Evolutionary conservation across 2,888 invertebrate genomes (phyloP).

Genomic region (Melanotus villosus): DNA sequence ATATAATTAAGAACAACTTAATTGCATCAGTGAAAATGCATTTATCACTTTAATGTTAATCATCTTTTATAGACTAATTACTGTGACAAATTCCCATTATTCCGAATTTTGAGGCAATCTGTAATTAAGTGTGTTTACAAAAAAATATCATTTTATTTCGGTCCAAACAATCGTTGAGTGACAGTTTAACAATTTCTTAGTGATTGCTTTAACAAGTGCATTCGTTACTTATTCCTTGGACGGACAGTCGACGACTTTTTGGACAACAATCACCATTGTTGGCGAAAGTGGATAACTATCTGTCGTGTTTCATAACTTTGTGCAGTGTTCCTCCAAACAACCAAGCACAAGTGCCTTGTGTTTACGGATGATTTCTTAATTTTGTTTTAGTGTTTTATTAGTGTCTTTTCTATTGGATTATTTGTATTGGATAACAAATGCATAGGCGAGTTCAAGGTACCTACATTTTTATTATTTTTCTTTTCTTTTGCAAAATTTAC

Average conservation of each 20-base stretch:
- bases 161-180: conserved; percentile 3
- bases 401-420: conserved; percentile 25
- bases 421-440: conserved; percentile 28
- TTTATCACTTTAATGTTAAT: conserved; percentile 23
- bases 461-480: not conserved
- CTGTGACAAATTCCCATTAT: conserved; percentile 16
- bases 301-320: not conserved
- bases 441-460: conserved; percentile 16
- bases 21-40: conserved; percentile 41
- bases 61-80: conserved; percentile 11
- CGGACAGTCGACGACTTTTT: not conserved
- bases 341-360: not conserved
- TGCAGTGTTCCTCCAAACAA: not conserved
- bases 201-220: not conserved
- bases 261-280: conserved; percentile 9
- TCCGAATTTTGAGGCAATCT: conserved; percentile 8
- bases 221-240: too few relatives aligned
- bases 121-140: conserved; percentile 15
- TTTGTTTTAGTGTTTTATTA: conserved; percentile 14
- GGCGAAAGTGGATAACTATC: not conserved
- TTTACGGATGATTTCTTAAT: not conserved
- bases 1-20: conserved; percentile 40
- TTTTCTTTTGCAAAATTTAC: not conserved
- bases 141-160: not conserved
- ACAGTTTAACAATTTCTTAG: conserved; percentile 5